A percentile compares a stretch with the other conserved stretches of the same genome.
Conservation (phyloP, 2,888 invertebrate genomes). For the Neoitamus cyanurus region DNA sequence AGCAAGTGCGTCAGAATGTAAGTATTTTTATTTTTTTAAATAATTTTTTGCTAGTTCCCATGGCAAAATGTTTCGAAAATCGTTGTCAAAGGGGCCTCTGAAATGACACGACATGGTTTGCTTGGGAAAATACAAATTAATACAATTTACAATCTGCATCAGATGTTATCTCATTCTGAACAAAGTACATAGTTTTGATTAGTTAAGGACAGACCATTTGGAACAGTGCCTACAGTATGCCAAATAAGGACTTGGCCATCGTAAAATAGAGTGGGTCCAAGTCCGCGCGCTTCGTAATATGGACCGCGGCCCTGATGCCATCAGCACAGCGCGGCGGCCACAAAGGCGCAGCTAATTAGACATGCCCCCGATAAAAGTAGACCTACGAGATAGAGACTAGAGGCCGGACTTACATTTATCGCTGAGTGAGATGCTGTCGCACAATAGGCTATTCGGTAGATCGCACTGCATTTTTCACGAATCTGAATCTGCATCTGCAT, state of each 20-base stretch:
- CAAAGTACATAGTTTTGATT: background rate
- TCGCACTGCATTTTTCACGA: slow-evolving; percentile 57
- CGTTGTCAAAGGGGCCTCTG: no score
- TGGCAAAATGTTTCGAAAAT: no score
- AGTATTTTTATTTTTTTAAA: no score
- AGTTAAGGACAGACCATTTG: background rate
- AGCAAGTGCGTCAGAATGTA: no score
- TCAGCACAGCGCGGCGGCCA: background rate
- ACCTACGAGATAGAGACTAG: background rate
- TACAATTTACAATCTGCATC: no score
- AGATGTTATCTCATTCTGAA: no score
- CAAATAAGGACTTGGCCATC: background rate
- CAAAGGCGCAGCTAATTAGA: background rate
- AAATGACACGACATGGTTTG: no score
- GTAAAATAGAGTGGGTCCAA: background rate
- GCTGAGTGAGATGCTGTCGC: slow-evolving; percentile 57
- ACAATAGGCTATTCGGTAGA: slow-evolving; percentile 57
- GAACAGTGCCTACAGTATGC: background rate
- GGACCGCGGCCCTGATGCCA: background rate
- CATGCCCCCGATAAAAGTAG: background rate
- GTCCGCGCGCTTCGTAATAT: background rate
- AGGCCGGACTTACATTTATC: slow-evolving; percentile 57
- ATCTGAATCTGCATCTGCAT: slow-evolving; percentile 28
- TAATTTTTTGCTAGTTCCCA: no score
- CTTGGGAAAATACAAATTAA: no score